Conservation (phyloP, 1,140 invertebrate species). For the Bicyclus anynana region DNA sequence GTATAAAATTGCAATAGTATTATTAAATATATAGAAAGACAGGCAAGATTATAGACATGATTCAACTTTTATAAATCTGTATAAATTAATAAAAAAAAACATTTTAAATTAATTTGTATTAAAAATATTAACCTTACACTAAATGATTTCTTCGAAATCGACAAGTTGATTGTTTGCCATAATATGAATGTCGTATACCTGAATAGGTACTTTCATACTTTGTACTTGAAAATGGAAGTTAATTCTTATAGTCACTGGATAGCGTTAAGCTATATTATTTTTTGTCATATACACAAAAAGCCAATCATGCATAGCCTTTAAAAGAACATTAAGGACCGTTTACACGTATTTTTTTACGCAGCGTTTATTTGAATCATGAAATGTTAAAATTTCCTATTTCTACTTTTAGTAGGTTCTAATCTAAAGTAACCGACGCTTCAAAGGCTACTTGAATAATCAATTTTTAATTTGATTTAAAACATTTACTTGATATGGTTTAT, state of each 20-base stretch:
- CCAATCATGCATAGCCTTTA: slow-evolving; percentile 1
- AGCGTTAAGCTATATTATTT: neutral
- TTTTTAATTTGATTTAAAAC: no score
- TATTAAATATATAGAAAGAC: slow-evolving; percentile 27
- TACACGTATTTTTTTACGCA: neutral
- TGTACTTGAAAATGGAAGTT: slow-evolving; percentile 26
- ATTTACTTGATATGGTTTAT: no score
- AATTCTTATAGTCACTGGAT: slow-evolving; percentile 2
- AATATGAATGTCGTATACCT: slow-evolving; percentile 27
- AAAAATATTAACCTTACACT: slow-evolving; percentile 20
- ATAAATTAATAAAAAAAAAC: slow-evolving; percentile 27
- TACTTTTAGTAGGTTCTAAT: no score
- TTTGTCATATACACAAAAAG: slow-evolving; percentile 2
- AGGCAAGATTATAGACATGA: slow-evolving; percentile 56
- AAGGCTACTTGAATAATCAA: no score
- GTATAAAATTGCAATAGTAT: slow-evolving; percentile 23
- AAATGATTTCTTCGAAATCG: slow-evolving; percentile 57
- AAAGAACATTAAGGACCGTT: neutral
- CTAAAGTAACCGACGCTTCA: no score
- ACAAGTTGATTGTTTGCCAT: slow-evolving; percentile 14
- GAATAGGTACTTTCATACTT: no score
- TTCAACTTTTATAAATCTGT: slow-evolving; percentile 39
- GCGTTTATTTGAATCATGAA: neutral
- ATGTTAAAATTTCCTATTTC: no score
- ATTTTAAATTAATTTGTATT: slow-evolving; percentile 21